Conservation (phyloP, 53 echinoderm and acorn worm genomes). For the Arbacia lixula region DNA sequence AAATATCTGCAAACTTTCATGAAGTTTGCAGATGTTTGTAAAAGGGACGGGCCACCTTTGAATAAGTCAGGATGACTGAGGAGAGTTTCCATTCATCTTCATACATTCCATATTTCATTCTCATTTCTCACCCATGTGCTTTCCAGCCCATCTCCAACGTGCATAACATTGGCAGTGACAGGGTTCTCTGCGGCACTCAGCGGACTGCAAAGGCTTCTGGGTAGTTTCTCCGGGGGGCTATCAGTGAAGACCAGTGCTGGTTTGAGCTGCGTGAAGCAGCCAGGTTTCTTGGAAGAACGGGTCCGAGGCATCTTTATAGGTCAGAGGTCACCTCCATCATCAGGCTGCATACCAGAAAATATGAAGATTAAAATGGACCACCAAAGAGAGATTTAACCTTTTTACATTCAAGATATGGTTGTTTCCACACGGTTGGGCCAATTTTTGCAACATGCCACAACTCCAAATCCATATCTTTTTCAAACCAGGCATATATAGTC, state of each 20-base stretch:
- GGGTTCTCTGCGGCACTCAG: slow-evolving; percentile 76
- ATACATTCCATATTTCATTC: too few relatives aligned
- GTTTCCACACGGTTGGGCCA: too few relatives aligned
- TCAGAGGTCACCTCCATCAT: not conserved
- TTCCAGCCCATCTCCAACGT: slow-evolving; percentile 54
- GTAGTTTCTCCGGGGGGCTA: slow-evolving; percentile 74
- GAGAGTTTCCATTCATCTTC: too few relatives aligned
- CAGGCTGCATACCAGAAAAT: not conserved
- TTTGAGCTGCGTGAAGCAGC: slow-evolving; percentile 47
- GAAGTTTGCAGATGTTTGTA: too few relatives aligned
- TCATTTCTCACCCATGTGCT: slow-evolving; percentile 67
- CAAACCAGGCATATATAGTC: too few relatives aligned
- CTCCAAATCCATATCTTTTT: too few relatives aligned
- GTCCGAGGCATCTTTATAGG: slow-evolving; percentile 29
- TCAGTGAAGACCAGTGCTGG: slow-evolving; percentile 78
- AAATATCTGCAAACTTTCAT: too few relatives aligned
- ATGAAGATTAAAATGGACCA: not conserved
- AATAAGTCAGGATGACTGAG: too few relatives aligned
- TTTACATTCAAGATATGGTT: too few relatives aligned
- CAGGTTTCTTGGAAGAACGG: slow-evolving; percentile 63
- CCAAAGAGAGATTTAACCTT: too few relatives aligned
- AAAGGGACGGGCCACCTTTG: too few relatives aligned
- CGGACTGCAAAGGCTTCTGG: slow-evolving; percentile 73
- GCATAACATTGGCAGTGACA: slow-evolving; percentile 69
- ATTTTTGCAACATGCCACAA: too few relatives aligned